These are phyloP conservation scores for Papilio gigon DNA, from an alignment of 2,888 invertebrate genomes.

Conservation along the genomic window DNA sequence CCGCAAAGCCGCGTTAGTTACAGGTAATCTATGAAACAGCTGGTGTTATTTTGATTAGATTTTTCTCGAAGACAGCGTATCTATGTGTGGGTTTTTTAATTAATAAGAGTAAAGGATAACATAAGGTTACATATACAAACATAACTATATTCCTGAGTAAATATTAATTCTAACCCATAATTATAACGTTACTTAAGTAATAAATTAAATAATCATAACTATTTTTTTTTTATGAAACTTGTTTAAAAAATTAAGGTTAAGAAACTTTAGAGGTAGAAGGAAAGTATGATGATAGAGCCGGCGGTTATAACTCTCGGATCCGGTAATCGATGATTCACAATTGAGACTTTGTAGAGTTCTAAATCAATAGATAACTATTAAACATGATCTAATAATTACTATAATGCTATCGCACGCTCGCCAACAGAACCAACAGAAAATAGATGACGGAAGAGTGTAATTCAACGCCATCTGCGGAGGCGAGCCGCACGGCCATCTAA, in stretches of 20 bases:
- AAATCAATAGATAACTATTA: constrained; percentile 77
- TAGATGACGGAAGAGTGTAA: constrained; percentile 74
- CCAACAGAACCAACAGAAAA: constrained; percentile 74
- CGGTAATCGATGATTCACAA: constrained; percentile 76
- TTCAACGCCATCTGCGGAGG: constrained; percentile 73
- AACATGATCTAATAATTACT: constrained; percentile 80
- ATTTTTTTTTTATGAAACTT: not conserved
- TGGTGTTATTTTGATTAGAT: no score
- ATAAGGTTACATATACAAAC: no score
- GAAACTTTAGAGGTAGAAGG: constrained; percentile 54
- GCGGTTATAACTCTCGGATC: constrained; percentile 67
- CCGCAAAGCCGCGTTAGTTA: no score
- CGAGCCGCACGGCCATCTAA: constrained; percentile 75
- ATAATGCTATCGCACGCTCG: constrained; percentile 57
- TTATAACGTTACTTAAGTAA: not conserved
- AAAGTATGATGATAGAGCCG: constrained; percentile 65
- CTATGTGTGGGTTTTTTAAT: no score
- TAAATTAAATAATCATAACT: constrained; percentile 4
- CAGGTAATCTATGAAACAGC: no score
- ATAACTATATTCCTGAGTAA: not conserved
- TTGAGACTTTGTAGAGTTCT: constrained; percentile 74
- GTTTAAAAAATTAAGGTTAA: constrained; percentile 51
- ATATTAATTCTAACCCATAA: not conserved
- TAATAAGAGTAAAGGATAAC: no score
- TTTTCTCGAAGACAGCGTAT: no score